Evolutionary conservation across 2,888 invertebrate species (phyloP), one percentile per base, ranked within the genome.

Genomic region (Mantis religiosa): DNA sequence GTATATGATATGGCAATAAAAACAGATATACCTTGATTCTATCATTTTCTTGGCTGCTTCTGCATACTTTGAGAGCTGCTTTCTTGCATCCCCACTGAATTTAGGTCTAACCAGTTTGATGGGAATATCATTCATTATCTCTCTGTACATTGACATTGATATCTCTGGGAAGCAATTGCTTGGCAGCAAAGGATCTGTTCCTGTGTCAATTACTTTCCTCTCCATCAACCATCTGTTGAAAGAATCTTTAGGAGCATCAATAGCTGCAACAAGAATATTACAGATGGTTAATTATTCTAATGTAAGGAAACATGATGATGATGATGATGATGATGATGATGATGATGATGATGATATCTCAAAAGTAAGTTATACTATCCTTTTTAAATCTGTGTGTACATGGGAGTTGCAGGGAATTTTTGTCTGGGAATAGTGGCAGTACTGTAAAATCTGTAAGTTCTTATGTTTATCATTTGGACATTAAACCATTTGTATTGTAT

Each of bases 41-140:
- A 99, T 98, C 94, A 99, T 98, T 93, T 98, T 97, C 92, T 99
- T 99, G 2, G 99, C 99, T 27, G 99, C 98, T 93, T 99, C 99
- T 0, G 99, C 98, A 93, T 99, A 99, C 88, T 96, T 95, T 4
- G 97, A 97, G 34, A 99, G 94, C 92, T 99, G 99, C 93, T 99
- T 98, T 71, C 99, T 95, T 0, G 99, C 99, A 94, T 99, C 99
- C 0, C 97, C 98, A 4, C 98, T 98, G 92, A 98, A 99, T 93
- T 98, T 98, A 14, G 99, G 98, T 93, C 98, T 96, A n/a, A 97
- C 96, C 90, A 99, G 95, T 93, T 98, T 98, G 90, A 99, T 98
- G 15, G 99, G 99, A 92, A 99, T 98, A 93, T 99, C 99, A 93
- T 98, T 98, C 98, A 99, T 98, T 88, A 99, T 98, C 94, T 99